Base-by-base conservation (phyloP, 2,113 vertebrate species). In the Nerophis ophidion region DNA sequence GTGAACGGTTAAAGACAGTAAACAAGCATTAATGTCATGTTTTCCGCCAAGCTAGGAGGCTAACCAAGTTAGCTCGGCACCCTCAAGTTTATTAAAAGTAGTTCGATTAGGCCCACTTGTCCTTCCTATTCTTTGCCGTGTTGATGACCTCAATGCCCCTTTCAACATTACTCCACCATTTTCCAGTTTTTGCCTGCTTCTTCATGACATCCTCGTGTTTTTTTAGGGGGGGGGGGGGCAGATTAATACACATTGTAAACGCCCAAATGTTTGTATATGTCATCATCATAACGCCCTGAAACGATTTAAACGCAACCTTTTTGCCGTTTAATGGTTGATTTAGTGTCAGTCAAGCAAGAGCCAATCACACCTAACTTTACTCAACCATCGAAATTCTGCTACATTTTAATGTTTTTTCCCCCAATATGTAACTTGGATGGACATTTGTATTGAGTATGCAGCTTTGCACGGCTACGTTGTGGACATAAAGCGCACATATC, bases 141-240 rank as follows among this genome's bases (percentile, higher is more conserved):
- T 34, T 11, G 26, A 5, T 70, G 48, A 11, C 1, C 50, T 8
- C 46, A 63, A 63, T 34, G 50, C 42, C 38, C 38, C 59, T 19
- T 19, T 50, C 50, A 17, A 51, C 57, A 16, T 64, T 34, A 35
- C 14, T 34, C 10, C 63, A 50, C 60, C 57, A 61, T 35, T 63
- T 63, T 74, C 45, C 50, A 49, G 60, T 63, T 38, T 56, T 50
- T 73, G 65, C 67, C 63, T 81, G 65, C 63, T 75, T 61, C 74
- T 74, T 78, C 60, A 59, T 58, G 61, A 75, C 59, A 45, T 74
- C 83, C 81, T 86, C 78, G 81, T 90, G 85, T 81, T 84, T 66
- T 75, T 76, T 76, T 70, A 71, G 19, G 46, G 45, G 62, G 57
- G 34, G 50, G 44, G 19, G 46, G 45, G 62, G 57, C 19, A 53